Conservation (phyloP, 2,797 vertebrate species). For the Momotus momota region DNA sequence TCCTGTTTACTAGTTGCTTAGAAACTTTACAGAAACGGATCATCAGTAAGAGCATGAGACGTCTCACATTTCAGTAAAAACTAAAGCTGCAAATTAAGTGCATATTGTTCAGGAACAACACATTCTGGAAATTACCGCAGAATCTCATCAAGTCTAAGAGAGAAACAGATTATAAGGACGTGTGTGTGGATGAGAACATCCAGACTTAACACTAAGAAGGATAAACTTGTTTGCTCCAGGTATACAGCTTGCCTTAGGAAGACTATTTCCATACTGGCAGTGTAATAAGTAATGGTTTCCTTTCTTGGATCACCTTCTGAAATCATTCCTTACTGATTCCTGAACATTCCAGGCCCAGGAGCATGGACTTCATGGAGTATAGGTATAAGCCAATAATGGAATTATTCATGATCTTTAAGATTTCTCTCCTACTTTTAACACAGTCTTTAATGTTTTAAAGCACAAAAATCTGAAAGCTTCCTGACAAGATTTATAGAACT, state of each 20-base stretch:
- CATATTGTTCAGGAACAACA: not conserved
- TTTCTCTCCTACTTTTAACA: not conserved
- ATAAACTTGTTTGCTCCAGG: not conserved
- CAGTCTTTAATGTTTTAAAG: not conserved
- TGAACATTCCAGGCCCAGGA: not conserved
- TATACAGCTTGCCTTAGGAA: not conserved
- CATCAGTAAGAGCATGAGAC: not conserved
- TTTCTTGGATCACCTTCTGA: not conserved
- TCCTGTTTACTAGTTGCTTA: not conserved
- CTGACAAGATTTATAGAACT: not conserved
- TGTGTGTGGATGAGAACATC: not conserved
- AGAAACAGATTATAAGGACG: not conserved
- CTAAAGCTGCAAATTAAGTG: not conserved
- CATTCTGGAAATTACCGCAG: not conserved
- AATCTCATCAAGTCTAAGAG: not conserved
- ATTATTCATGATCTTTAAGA: not conserved
- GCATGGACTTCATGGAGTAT: not conserved
- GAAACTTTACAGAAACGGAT: not conserved
- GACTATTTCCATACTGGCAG: not conserved
- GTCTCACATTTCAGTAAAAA: not conserved
- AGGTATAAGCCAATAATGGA: not conserved
- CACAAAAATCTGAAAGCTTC: not conserved
- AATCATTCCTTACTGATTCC: not conserved
- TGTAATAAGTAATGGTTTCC: not conserved
- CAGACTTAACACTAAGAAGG: conserved; percentile 13